Percentiles rank a stretch among this genome's conserved stretches.
These are phyloP conservation scores for Aleiodes testaceus DNA, from an alignment of 2,888 invertebrate genomes.

Conservation along the genomic window DNA sequence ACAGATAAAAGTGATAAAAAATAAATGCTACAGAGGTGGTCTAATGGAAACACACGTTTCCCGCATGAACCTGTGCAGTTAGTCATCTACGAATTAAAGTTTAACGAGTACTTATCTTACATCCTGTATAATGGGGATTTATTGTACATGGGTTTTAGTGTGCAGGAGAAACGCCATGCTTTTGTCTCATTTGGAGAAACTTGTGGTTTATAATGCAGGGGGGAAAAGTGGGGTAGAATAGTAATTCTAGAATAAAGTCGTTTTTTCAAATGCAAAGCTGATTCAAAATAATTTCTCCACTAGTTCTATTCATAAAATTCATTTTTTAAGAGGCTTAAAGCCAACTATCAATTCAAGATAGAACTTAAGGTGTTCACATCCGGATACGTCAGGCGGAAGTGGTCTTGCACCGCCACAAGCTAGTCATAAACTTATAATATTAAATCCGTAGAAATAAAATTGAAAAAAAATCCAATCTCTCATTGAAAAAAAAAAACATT, in stretches of 20 bases:
- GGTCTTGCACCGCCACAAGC: conserved; percentile 55
- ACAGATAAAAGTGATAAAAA: conserved; percentile 31
- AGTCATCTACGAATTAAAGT: conserved; percentile 49
- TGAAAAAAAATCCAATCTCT: no score
- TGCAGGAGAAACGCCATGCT: conserved; percentile 1
- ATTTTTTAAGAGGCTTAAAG: neutral
- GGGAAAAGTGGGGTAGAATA: no score
- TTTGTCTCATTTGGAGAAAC: conserved; percentile 24
- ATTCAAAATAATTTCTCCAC: no score
- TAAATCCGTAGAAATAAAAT: neutral
- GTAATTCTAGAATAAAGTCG: no score
- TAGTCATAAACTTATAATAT: conserved; percentile 4
- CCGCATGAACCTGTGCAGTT: conserved; percentile 21
- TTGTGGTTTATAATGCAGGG: neutral
- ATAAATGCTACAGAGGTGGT: conserved; percentile 27
- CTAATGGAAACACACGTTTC: conserved; percentile 39
- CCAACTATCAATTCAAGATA: conserved; percentile 14
- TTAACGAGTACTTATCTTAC: conserved; percentile 51
- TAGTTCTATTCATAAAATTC: no score
- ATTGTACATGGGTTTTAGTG: conserved; percentile 23
- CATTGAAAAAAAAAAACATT: no score
- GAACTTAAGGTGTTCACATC: conserved; percentile 55
- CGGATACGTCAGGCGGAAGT: conserved; percentile 70
- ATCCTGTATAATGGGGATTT: conserved; percentile 49
- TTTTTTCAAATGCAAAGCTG: no score